Base-by-base conservation (phyloP, 1,140 invertebrate species). In the Phocides pigmalion region DNA sequence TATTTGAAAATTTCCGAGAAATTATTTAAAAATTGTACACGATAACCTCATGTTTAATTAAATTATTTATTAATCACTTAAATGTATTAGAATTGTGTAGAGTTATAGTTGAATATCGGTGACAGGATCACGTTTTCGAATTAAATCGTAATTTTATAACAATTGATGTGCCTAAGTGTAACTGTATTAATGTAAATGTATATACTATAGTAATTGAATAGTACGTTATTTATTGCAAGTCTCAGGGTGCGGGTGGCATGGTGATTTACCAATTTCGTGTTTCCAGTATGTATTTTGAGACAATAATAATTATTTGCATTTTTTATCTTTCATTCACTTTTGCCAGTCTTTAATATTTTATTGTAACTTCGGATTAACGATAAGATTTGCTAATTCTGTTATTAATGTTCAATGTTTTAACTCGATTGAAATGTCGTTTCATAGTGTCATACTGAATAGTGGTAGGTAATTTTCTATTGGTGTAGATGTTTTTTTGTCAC, bases 161-260 rank as follows among this genome's bases (percentile, higher is more conserved):
- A 92, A 92, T 92, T 84, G 90, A 92, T 92, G 91, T 92, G 91
- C 91, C 91, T 92, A 92, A 91, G 89, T 92, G 91, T 92, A 89
- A 89, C 72, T 89, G 81, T 88, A 86, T 82, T 80, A 76, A 76
- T 77, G 70, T 89, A 89, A 85, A 78, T 90, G 82, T 89, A 89
- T 81, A 83, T 87, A 84, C 64, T 71, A 70, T 59, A 42, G 58
- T 71, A 71, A 66, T 64, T 75, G 68, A 70, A 81, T 74, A 79
- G 66, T 74, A 75, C 64, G 68, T 64, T 73, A 76, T 79, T 83
- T 76, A 79, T 76, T 71, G 62, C 68, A 75, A 63, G 81, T 79
- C 68, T 74, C 72, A 63, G 67, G 68, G 66, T 62, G 28, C 28
- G 28, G 28, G 28, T 32, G 28, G n/a, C 64, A 46, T 17, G 15